Base-by-base conservation (phyloP, 64 coral and sea anemone species). In the Montipora efflorescens region DNA sequence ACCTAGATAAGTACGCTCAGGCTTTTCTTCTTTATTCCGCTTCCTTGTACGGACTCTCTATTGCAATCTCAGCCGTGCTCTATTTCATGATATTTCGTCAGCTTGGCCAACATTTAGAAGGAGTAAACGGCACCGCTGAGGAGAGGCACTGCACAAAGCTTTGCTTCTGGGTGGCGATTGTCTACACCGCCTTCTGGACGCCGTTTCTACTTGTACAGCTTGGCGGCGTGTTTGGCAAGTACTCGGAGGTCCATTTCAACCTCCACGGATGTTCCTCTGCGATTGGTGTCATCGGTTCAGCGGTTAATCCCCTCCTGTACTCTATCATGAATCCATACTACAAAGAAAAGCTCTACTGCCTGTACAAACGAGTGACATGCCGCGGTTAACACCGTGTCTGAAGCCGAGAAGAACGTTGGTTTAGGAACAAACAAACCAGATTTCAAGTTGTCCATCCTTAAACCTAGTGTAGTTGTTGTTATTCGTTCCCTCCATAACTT, bases 201-300 rank as follows among this genome's bases (percentile, higher is more conserved):
- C 98, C 95, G 22, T 99, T 99, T 51, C 76, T 99, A 47, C 75
- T 99, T 4, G 95, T 99, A 4, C 95, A 99, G 90, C 79, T 99
- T 16, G 75, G 89, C 6, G 98, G 95, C 46, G 68, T 99, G 11
- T 96, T 99, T 49, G 95, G 91, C 14, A 84, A 77, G 12, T 99
- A 99, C 92, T 83, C 95, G 0, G 98, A 99, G 79, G 25, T 99
- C 4, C 82, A 96, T 48, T 99, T 99, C 87, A 99, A 99, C 69
- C 89, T 96, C 0, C 98, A 99, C 61, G 98, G 95, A 12, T 96
- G 95, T 69, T 92, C 98, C 0, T 99, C 98, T 44, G 92, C 73
- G 13, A 90, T 99, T 15, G 98, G 98, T 12, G 95, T 99, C 5
- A 90, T 96, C 74, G 98, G 92, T 16, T 99, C 98, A 5, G 95